Evolutionary conservation across 1,140 invertebrate species (phyloP).

Genomic region (Grapholita molesta): DNA sequence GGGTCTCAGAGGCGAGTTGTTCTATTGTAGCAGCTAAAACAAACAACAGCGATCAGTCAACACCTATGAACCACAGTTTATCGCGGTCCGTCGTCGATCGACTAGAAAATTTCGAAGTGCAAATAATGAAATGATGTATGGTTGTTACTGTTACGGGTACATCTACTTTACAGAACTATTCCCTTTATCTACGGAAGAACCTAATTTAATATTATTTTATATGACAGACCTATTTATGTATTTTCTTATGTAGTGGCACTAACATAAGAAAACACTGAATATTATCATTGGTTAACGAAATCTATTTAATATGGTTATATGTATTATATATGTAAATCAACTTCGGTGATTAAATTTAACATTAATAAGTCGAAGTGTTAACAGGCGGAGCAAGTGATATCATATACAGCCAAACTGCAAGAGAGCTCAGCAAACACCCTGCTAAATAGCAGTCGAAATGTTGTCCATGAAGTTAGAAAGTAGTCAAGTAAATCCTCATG

Average conservation of each 20-base stretch:
- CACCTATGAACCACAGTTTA: not conserved
- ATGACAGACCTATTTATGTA: too few relatives aligned
- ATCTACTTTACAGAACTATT: not conserved
- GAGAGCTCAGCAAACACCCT: not conserved
- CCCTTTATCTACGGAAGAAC: not conserved
- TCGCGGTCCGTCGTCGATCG: not conserved
- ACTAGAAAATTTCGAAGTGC: not conserved
- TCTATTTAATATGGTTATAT: too few relatives aligned
- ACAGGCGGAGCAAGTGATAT: too few relatives aligned
- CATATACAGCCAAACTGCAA: not conserved
- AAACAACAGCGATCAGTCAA: slow-evolving; percentile 39
- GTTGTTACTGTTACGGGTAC: not conserved
- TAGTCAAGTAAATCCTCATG: too few relatives aligned
- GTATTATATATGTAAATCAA: too few relatives aligned
- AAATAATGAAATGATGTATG: not conserved
- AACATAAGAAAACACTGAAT: too few relatives aligned
- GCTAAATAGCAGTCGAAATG: not conserved
- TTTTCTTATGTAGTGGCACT: too few relatives aligned
- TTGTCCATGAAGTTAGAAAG: too few relatives aligned
- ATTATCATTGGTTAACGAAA: too few relatives aligned
- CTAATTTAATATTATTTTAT: not conserved
- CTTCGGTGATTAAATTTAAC: too few relatives aligned
- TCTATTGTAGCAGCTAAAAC: slow-evolving; percentile 86
- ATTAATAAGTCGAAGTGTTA: too few relatives aligned
- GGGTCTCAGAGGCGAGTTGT: slow-evolving; percentile 82